Percentiles rank a stretch among this genome's conserved stretches.
Evolutionary conservation across 2,888 invertebrate species (phyloP).

Genomic region (Philereme transversata): DNA sequence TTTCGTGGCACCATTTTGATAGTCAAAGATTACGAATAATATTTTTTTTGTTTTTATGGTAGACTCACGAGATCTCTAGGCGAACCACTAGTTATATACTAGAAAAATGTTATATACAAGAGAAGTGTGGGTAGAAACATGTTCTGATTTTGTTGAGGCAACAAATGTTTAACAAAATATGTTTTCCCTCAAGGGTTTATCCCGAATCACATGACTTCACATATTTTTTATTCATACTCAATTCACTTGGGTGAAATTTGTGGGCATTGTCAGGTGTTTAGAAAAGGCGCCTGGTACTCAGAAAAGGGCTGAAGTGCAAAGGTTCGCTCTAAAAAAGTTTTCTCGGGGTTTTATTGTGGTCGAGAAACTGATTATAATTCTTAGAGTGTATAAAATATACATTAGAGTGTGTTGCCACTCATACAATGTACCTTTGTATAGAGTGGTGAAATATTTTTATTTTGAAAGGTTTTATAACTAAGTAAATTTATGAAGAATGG

Average conservation of each 20-base stretch:
- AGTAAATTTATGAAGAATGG: background rate
- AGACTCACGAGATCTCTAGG: too few relatives aligned
- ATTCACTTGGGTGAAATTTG: constrained; percentile 49
- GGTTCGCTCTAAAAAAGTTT: constrained; percentile 51
- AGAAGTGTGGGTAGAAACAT: too few relatives aligned
- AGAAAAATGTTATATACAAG: too few relatives aligned
- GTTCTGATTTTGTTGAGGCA: constrained; percentile 4
- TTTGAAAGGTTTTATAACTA: background rate
- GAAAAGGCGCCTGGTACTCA: constrained; percentile 39
- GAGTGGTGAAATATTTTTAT: too few relatives aligned
- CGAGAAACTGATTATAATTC: constrained; percentile 45
- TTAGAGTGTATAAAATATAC: constrained; percentile 20
- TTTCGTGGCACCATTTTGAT: too few relatives aligned
- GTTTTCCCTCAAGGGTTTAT: constrained; percentile 24
- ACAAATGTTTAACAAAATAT: constrained; percentile 26
- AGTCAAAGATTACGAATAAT: too few relatives aligned
- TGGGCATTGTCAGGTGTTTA: constrained; percentile 56
- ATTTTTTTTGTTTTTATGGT: too few relatives aligned
- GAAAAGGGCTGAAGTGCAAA: constrained; percentile 49
- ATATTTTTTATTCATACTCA: constrained; percentile 43
- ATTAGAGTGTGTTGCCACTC: too few relatives aligned
- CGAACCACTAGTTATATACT: too few relatives aligned
- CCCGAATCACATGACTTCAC: constrained; percentile 34
- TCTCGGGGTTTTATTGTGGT: constrained; percentile 42
- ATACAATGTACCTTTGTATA: too few relatives aligned